Evolutionary conservation across 2,888 invertebrate species (phyloP), one percentile per base, ranked within the genome.

Genomic region (Tetheella fluctuosa): DNA sequence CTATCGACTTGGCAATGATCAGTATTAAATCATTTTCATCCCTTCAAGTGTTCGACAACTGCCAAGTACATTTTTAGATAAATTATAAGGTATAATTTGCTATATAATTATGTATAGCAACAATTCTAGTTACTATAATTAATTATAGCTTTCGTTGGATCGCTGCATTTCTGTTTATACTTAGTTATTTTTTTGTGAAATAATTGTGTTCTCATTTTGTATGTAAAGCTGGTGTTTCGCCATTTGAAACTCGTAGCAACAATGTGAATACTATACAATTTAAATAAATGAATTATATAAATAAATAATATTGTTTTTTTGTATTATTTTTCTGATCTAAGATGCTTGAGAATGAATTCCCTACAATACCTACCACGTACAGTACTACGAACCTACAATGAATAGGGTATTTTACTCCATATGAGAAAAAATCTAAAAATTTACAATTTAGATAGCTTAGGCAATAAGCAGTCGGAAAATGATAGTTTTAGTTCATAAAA

Each of bases 271-370:
- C 86, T 90, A 89, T 90, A 90, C 88, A 89, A 89, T 90, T 92
- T 88, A 90, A 93, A 93, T 93, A 93, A 93, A 93, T 92, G 91
- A 92, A 92, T 92, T 92, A 92, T 92, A 92, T 91, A 92, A 91
- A 90, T 84, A 82, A 75, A 69, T 64, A 53, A 74, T 76, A 66
- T 15, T 61, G 61, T 73, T 75, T 74, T 69, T 67, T n/a, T n/a
- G n/a, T n/a, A 54, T 74, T 13, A 73, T 71, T 79, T 73, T 74
- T n/a, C n/a, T n/a, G n/a, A n/a, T n/a, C n/a, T n/a, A n/a, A n/a
- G n/a, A n/a, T n/a, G n/a, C n/a, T n/a, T n/a, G n/a, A n/a, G n/a
- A n/a, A n/a, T n/a, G n/a, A n/a, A n/a, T n/a, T n/a, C n/a, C n/a
- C n/a, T n/a, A n/a, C n/a, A n/a, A 25, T 25, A 25, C 25, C 25